Evolutionary conservation across 92 coral and sea anemone genomes (phyloP).

Genomic region (Muricea muricata): DNA sequence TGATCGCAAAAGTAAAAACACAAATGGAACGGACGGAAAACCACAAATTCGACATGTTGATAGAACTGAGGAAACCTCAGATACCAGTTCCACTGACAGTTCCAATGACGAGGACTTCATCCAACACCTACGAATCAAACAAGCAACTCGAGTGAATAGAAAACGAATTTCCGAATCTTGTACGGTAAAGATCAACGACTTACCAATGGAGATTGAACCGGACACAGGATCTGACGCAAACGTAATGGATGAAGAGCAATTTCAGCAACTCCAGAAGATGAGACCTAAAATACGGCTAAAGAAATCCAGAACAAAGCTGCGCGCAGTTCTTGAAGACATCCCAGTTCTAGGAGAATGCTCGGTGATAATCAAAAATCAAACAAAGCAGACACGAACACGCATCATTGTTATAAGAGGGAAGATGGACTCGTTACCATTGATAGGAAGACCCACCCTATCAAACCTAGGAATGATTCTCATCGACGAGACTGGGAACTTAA

Average conservation of each 20-base stretch:
- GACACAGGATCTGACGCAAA: too few relatives aligned
- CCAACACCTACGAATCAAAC: too few relatives aligned
- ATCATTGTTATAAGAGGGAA: conserved; percentile 29
- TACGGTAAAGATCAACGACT: too few relatives aligned
- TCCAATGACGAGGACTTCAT: too few relatives aligned
- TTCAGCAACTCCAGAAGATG: conserved; percentile 14
- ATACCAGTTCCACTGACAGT: too few relatives aligned
- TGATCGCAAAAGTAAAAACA: too few relatives aligned
- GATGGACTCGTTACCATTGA: conserved; percentile 25
- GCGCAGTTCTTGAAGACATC: background rate
- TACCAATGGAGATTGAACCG: too few relatives aligned
- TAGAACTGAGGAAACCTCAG: too few relatives aligned
- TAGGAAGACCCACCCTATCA: conserved; percentile 1
- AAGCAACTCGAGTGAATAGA: too few relatives aligned
- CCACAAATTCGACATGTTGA: too few relatives aligned
- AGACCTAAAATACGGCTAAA: conserved; percentile 28
- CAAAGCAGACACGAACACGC: conserved; percentile 1
- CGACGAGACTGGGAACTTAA: conserved; percentile 67
- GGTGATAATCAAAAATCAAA: conserved; percentile 17
- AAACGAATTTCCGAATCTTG: too few relatives aligned
- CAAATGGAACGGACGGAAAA: too few relatives aligned
- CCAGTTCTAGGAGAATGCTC: conserved; percentile 38
- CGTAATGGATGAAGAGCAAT: conserved; percentile 30
- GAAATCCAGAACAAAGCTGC: conserved; percentile 32
- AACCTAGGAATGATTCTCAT: conserved; percentile 68